Percentiles rank a stretch among this genome's conserved stretches.
Evolutionary conservation across 2,888 invertebrate species (phyloP).

Genomic region (Tridacna crocea): DNA sequence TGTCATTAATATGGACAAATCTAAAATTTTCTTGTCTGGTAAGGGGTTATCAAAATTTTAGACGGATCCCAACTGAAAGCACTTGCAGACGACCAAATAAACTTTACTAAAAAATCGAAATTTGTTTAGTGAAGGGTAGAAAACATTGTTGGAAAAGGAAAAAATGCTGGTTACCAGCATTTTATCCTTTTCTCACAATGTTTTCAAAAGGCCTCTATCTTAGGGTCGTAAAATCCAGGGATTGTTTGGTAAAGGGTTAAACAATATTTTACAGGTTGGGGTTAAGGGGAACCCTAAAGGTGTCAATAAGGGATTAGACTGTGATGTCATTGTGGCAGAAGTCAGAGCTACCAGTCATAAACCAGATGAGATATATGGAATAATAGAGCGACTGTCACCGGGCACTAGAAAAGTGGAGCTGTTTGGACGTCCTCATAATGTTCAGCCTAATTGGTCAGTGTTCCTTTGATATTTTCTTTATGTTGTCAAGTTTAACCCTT

Average conservation of each 20-base stretch:
- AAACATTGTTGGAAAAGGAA: too few relatives aligned
- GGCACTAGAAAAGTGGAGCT: slow-evolving; percentile 98
- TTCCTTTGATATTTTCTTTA: background rate
- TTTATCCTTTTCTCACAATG: too few relatives aligned
- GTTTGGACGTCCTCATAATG: slow-evolving; percentile 98
- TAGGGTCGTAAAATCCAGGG: too few relatives aligned
- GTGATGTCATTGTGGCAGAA: slow-evolving; percentile 99
- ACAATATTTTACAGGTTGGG: slow-evolving; percentile 88
- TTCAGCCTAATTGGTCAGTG: slow-evolving; percentile 96
- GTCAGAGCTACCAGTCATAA: slow-evolving; percentile 98
- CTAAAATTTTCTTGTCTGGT: background rate
- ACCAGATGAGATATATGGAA: slow-evolving; percentile 99
- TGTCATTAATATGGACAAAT: background rate
- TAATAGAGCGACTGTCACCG: slow-evolving; percentile 97
- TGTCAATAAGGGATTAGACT: slow-evolving; percentile 95
- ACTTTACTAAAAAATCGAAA: background rate
- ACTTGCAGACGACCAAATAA: background rate
- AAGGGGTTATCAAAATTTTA: background rate
- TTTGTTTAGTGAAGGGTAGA: too few relatives aligned
- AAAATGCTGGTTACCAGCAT: too few relatives aligned
- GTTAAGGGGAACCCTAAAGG: slow-evolving; percentile 97
- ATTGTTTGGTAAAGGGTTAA: too few relatives aligned
- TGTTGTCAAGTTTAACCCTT: too few relatives aligned
- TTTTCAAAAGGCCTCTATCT: too few relatives aligned
- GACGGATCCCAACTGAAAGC: background rate